Percentiles rank a stretch among this genome's conserved stretches.
Evolutionary conservation across 2,113 vertebrate species (phyloP).

Genomic region (Oplegnathus fasciatus): DNA sequence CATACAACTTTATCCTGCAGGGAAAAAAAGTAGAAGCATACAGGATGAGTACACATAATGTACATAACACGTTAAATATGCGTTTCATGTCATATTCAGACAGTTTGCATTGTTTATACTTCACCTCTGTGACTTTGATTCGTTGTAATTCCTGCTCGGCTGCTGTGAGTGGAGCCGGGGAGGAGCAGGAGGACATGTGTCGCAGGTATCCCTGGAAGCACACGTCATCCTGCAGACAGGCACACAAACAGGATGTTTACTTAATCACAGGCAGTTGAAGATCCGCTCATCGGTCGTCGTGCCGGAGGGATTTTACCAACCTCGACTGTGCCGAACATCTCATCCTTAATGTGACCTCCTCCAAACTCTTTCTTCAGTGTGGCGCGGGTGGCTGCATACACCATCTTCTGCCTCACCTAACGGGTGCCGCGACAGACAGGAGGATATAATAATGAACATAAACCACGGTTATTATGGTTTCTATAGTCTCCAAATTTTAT

Average conservation of each 20-base stretch:
- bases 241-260: neutral
- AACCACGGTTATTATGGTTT: neutral
- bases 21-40: constrained; percentile 21
- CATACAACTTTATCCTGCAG: constrained; percentile 85
- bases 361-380: constrained; percentile 99
- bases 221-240: constrained; percentile 90
- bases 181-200: constrained; percentile 90
- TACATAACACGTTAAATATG: neutral
- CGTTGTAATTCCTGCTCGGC: constrained; percentile 95
- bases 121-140: constrained; percentile 95
- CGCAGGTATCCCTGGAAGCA: constrained; percentile 94
- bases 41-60: constrained; percentile 5
- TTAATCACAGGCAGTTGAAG: neutral
- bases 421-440: constrained; percentile 3
- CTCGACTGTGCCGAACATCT: constrained; percentile 97
- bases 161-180: constrained; percentile 91
- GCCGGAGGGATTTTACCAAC: constrained; percentile 74
- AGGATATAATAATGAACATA: neutral
- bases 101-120: neutral
- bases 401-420: constrained; percentile 98
- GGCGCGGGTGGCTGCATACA: constrained; percentile 97
- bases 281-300: neutral
- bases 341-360: constrained; percentile 95
- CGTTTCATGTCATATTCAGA: neutral
- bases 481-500: neutral